These are phyloP conservation scores for Tachina lurida DNA, from an alignment of 2,888 invertebrate species.

Conservation along the genomic window DNA sequence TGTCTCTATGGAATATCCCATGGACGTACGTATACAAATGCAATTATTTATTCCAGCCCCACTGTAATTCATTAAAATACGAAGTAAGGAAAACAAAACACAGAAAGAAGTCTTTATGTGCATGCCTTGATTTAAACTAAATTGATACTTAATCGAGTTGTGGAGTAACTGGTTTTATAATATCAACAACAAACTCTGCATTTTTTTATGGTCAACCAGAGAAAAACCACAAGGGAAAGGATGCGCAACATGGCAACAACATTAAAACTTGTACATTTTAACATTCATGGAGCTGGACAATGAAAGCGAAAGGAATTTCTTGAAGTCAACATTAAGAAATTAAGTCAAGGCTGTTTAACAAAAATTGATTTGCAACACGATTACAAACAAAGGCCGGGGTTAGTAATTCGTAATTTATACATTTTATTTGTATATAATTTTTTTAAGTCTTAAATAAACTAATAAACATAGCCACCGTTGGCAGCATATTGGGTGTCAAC, in stretches of 20 bases:
- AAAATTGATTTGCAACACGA: conserved; percentile 14
- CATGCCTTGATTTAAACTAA: not conserved
- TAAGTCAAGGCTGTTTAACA: conserved; percentile 58
- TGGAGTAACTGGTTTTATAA: conserved; percentile 43
- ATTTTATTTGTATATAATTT: conserved; percentile 8
- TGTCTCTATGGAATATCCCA: too few species aligned
- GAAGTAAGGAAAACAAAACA: not conserved
- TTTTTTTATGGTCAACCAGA: not conserved
- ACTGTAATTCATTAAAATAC: conserved; percentile 14
- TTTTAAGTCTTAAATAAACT: conserved; percentile 59
- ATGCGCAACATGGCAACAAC: conserved; percentile 47
- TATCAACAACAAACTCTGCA: not conserved
- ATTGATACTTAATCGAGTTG: conserved; percentile 25
- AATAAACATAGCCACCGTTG: conserved; percentile 81
- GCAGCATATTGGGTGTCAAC: conserved; percentile 79
- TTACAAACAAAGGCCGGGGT: conserved; percentile 21
- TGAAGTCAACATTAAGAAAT: conserved; percentile 40
- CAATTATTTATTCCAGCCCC: not conserved
- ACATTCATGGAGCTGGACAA: conserved; percentile 8
- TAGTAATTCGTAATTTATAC: not conserved
- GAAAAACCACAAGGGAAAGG: conserved; percentile 13
- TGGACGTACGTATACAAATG: not conserved
- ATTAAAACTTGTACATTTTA: not conserved
- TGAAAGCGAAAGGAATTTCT: conserved; percentile 67
- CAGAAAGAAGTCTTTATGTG: conserved; percentile 1